phyloP scores from a whole-genome alignment of 2,113 vertebrate genomes.

The Melanotaenia duboulayi region DNA sequence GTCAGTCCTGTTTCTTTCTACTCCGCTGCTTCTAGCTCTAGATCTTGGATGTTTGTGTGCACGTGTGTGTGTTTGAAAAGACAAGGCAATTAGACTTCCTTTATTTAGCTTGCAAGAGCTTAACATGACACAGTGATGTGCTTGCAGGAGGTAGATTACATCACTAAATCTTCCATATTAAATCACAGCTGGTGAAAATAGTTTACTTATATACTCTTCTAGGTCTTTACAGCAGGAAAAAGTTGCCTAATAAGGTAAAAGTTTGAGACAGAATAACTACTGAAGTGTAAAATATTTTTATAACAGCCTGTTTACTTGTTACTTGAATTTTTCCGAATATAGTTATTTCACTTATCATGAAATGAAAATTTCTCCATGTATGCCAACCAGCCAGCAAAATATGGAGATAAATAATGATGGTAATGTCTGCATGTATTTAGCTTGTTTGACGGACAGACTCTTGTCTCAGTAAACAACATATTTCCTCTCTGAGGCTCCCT shows the following conservation, averaged over 20 bases:
- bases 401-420: neutral
- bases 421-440: neutral
- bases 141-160: neutral
- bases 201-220: too few species aligned
- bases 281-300: too few species aligned
- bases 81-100: constrained; percentile 1
- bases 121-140: constrained; percentile 1
- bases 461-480: constrained; percentile 3
- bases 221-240: neutral
- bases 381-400: neutral
- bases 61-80: constrained; percentile 8
- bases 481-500: neutral
- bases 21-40: constrained; percentile 23
- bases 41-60: neutral
- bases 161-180: neutral
- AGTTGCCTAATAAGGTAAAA: neutral
- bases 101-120: neutral
- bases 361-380: neutral
- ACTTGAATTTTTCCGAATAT: too few species aligned
- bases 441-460: constrained; percentile 1
- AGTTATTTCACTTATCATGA: neutral
- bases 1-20: constrained; percentile 23
- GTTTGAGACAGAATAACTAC: too few species aligned
- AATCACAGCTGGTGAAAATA: neutral
- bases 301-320: too few species aligned